Evolutionary conservation across 2,888 invertebrate species (phyloP).

Genomic region (Apamea monoglypha): DNA sequence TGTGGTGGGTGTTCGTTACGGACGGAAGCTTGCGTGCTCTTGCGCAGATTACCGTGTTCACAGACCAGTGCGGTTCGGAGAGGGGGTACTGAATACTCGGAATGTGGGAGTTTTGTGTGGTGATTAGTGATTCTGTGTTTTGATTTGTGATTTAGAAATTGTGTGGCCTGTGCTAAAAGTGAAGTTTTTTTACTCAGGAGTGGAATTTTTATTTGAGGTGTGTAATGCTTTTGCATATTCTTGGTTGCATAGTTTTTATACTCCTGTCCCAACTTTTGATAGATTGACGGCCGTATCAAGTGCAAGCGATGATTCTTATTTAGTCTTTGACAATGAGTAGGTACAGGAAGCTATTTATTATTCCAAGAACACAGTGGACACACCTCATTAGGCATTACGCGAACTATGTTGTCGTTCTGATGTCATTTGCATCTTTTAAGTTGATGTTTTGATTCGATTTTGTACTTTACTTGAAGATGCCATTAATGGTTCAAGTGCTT

Average conservation of each 20-base stretch:
- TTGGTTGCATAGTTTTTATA: slow-evolving; percentile 13
- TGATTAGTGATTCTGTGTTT: slow-evolving; percentile 58
- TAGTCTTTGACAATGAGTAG: slow-evolving; percentile 24
- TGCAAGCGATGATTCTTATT: slow-evolving; percentile 14
- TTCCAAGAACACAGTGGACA: slow-evolving; percentile 40
- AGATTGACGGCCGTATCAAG: not conserved
- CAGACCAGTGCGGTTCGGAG: slow-evolving; percentile 68
- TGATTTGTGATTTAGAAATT: slow-evolving; percentile 61
- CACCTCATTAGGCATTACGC: slow-evolving; percentile 42
- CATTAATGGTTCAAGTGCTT: slow-evolving; percentile 22
- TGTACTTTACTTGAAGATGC: slow-evolving; percentile 4
- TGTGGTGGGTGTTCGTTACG: slow-evolving; percentile 73
- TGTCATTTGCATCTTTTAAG: slow-evolving; percentile 35
- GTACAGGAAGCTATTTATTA: slow-evolving; percentile 53
- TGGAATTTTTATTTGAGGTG: slow-evolving; percentile 9
- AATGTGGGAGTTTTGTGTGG: slow-evolving; percentile 57
- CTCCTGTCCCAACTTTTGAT: not conserved
- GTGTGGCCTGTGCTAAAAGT: slow-evolving; percentile 40
- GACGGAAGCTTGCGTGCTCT: slow-evolving; percentile 82
- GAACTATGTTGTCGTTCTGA: slow-evolving; percentile 28
- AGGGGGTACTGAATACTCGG: slow-evolving; percentile 57
- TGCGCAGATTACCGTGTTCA: slow-evolving; percentile 77
- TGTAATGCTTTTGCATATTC: slow-evolving; percentile 21
- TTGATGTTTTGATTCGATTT: slow-evolving; percentile 36
- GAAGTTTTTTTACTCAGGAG: slow-evolving; percentile 19